Base-by-base conservation (phyloP, 2,797 vertebrate species). In the Thaleichthys pacificus region DNA sequence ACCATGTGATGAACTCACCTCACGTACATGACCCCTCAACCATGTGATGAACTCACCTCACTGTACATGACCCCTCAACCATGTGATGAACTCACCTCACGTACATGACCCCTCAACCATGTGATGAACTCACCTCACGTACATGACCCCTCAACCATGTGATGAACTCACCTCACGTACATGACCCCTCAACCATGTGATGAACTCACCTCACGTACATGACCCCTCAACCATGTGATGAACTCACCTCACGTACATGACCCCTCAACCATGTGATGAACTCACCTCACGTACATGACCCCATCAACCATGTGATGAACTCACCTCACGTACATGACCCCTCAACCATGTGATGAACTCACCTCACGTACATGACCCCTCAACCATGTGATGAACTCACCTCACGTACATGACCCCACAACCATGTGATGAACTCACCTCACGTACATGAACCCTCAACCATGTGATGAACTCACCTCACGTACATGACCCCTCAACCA, bases 181-280 rank as follows among this genome's bases (percentile, higher is more conserved):
- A 62, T 60, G n/a, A 22, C 5, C 7, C 51, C 69, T 38, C 38
- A 67, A 12, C 65, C 57, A 51, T 38, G n/a, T 30, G 30, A 22
- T 60, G 58, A 30, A 60, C 69, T 49, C 24, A 62, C 69, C 17
- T 24, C 49, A 38, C 5, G 8, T 24, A 38, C 38, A 47, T 12
- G 42, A 30, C 69, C 57, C 51, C 69, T 38, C 38, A 67, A 12
- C 65, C 57, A 51, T 38, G n/a, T 30, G 30, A 22, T 49, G 58
- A 30, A 60, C 69, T 49, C 24, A 62, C 69, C 17, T 24, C 49
- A 38, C 5, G 8, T 24, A 38, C 38, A 47, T 12, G 42, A 30
- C 69, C 57, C 51, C 69, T 38, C 38, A 67, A 12, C 65, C 57
- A 51, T 38, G n/a, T 30, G 30, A 22, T 60, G 58, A 30, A 60